A percentile compares a stretch with the other conserved stretches of the same genome.
Evolutionary conservation across 2,113 vertebrate genomes (phyloP).

Genomic region (Helogale parvula): DNA sequence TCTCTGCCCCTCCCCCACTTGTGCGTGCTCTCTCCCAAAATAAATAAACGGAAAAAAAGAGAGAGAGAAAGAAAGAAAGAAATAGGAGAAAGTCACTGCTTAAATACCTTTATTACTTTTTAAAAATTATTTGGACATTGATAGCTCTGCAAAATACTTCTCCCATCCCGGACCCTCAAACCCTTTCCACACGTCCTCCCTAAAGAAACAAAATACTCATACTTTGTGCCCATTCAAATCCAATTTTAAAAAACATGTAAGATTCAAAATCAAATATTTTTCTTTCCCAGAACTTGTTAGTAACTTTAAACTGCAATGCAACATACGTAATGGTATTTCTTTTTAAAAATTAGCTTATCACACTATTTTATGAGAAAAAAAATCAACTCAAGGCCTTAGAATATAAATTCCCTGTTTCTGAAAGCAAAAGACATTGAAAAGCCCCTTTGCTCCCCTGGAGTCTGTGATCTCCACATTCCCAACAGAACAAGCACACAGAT

Average conservation of each 20-base stretch:
- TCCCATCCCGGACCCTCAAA: constrained; percentile 67
- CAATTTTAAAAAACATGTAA: constrained; percentile 79
- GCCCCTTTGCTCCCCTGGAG: constrained; percentile 23
- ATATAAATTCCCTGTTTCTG: constrained; percentile 70
- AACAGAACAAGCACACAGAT: background rate
- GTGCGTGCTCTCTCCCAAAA: no score
- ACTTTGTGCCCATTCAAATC: constrained; percentile 67
- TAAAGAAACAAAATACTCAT: constrained; percentile 65
- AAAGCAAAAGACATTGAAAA: constrained; percentile 40
- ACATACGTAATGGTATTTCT: constrained; percentile 70
- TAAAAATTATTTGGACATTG: constrained; percentile 87
- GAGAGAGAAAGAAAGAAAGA: background rate
- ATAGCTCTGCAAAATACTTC: constrained; percentile 81
- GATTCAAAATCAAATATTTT: constrained; percentile 73
- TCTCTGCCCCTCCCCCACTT: no score
- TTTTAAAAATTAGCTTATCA: constrained; percentile 78
- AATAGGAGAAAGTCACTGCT: constrained; percentile 74
- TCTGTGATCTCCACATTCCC: background rate
- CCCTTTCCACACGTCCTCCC: constrained; percentile 68
- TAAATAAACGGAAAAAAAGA: no score
- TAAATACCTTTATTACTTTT: constrained; percentile 83
- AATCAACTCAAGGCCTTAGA: constrained; percentile 73
- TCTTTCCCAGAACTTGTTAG: constrained; percentile 45
- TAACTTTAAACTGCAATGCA: constrained; percentile 73
- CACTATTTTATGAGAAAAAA: constrained; percentile 77